A percentile compares a stretch with the other conserved stretches of the same genome.
phyloP scores from a whole-genome alignment of 1,140 invertebrate species.

The Atopsyche davidsoni region DNA sequence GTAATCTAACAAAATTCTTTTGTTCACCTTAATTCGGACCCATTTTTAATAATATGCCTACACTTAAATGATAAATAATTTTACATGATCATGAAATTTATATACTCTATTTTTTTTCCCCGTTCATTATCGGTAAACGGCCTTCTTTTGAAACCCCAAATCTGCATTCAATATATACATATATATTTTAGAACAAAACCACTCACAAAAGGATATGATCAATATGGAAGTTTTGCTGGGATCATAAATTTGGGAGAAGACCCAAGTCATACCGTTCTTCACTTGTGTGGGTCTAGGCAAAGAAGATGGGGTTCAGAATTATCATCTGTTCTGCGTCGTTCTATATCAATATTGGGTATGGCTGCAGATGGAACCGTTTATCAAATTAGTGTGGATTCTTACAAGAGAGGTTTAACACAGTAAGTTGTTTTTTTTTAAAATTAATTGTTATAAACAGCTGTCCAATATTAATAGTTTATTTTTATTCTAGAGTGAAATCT shows the following conservation, averaged over 20 bases:
- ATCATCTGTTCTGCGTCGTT: conserved; percentile 31
- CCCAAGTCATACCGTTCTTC: conserved; percentile 8
- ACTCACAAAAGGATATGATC: conserved; percentile 42
- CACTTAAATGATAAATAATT: conserved; percentile 6
- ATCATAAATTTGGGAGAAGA: conserved; percentile 35
- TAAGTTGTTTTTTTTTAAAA: conserved; percentile 32
- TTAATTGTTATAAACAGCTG: background rate
- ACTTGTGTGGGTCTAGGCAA: conserved; percentile 9
- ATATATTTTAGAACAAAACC: conserved; percentile 31
- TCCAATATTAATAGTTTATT: conserved; percentile 16
- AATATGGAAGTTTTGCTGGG: conserved; percentile 48
- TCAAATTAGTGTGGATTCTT: conserved; percentile 37
- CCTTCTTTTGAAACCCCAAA: too few relatives aligned
- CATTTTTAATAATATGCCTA: too few relatives aligned
- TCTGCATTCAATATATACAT: conserved; percentile 2
- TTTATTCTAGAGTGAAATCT: conserved; percentile 32
- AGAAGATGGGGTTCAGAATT: conserved; percentile 40
- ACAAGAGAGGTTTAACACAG: conserved; percentile 42
- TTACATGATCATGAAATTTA: conserved; percentile 9
- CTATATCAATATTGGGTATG: conserved; percentile 35
- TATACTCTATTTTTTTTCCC: conserved; percentile 9
- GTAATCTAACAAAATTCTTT: too few relatives aligned
- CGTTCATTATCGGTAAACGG: too few relatives aligned
- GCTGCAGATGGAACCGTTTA: conserved; percentile 42
- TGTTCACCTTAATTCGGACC: too few relatives aligned